A percentile compares a stretch with the other conserved stretches of the same genome.
These are phyloP conservation scores for Seira sanloemensis DNA, from an alignment of 2,888 invertebrate species.

Conservation along the genomic window DNA sequence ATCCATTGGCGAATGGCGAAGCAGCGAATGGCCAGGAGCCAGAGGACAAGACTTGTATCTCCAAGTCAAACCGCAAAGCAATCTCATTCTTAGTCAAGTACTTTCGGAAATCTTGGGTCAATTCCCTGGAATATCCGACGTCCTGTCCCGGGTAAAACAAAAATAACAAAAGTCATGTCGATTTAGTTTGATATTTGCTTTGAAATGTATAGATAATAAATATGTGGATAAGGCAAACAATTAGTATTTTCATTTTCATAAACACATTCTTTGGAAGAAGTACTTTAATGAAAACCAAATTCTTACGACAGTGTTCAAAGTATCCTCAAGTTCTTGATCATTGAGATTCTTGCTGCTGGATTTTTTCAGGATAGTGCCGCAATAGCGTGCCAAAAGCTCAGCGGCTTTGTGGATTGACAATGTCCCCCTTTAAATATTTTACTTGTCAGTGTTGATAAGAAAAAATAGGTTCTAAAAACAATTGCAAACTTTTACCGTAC, in stretches of 20 bases:
- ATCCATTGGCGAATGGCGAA: neutral
- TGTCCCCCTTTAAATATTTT: constrained; percentile 54
- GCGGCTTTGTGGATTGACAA: constrained; percentile 88
- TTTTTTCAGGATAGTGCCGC: constrained; percentile 96
- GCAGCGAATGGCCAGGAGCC: constrained; percentile 61
- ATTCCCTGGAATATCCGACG: constrained; percentile 54
- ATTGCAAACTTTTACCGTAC: too few species aligned
- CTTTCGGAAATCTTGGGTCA: constrained; percentile 51
- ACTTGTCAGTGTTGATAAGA: neutral
- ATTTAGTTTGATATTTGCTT: too few species aligned
- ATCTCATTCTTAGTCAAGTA: constrained; percentile 36
- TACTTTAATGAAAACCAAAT: too few species aligned
- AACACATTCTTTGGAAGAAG: too few species aligned
- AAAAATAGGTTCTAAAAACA: neutral
- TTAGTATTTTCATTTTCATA: too few species aligned
- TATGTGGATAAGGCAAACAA: too few species aligned
- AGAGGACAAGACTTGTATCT: constrained; percentile 46
- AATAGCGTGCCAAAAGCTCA: constrained; percentile 97
- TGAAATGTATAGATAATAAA: too few species aligned
- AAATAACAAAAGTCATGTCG: too few species aligned
- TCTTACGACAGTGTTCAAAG: constrained; percentile 94
- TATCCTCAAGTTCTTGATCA: constrained; percentile 98
- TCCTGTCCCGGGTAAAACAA: too few species aligned
- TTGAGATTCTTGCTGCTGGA: constrained; percentile 99
- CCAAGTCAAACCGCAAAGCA: constrained; percentile 49